Percentiles rank a stretch among this genome's conserved stretches.
Conservation (phyloP, 1,140 invertebrate genomes). For the Dinoponera quadriceps region DNA sequence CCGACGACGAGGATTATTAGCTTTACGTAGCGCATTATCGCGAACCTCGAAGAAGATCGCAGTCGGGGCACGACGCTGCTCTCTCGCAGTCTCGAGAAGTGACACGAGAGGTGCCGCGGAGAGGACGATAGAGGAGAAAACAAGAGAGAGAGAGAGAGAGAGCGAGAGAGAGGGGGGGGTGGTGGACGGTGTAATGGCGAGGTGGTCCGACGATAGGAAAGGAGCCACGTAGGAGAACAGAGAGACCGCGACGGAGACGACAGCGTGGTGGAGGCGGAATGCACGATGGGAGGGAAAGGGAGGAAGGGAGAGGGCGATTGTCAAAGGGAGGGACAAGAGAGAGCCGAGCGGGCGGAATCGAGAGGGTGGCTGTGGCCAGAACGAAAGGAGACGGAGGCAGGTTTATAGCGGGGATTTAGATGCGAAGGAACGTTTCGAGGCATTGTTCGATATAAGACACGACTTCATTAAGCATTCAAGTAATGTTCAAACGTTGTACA, state of each 20-base stretch:
- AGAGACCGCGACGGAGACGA: constrained; percentile 18
- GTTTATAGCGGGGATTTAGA: constrained; percentile 75
- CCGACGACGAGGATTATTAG: constrained; percentile 73
- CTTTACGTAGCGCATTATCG: constrained; percentile 66
- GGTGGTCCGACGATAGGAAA: constrained; percentile 37
- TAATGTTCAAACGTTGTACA: constrained; percentile 83
- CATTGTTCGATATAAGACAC: constrained; percentile 84
- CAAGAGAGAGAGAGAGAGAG: constrained; percentile 34
- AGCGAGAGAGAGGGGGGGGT: constrained; percentile 42
- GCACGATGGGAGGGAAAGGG: constrained; percentile 58
- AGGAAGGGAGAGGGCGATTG: background rate
- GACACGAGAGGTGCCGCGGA: constrained; percentile 24
- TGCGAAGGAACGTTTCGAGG: constrained; percentile 77
- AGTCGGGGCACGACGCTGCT: constrained; percentile 50
- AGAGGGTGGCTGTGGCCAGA: constrained; percentile 59
- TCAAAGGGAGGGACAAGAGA: constrained; percentile 16
- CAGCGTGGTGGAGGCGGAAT: background rate
- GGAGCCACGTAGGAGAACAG: constrained; percentile 47
- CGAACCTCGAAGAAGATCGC: constrained; percentile 62
- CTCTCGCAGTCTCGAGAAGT: constrained; percentile 33
- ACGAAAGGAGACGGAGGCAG: constrained; percentile 53
- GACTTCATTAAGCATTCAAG: constrained; percentile 84
- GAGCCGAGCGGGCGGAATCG: constrained; percentile 57
- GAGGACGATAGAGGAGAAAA: constrained; percentile 48
- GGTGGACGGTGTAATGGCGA: constrained; percentile 59